phyloP scores from a whole-genome alignment of 2,888 invertebrate species.

The Sialis lutaria region DNA sequence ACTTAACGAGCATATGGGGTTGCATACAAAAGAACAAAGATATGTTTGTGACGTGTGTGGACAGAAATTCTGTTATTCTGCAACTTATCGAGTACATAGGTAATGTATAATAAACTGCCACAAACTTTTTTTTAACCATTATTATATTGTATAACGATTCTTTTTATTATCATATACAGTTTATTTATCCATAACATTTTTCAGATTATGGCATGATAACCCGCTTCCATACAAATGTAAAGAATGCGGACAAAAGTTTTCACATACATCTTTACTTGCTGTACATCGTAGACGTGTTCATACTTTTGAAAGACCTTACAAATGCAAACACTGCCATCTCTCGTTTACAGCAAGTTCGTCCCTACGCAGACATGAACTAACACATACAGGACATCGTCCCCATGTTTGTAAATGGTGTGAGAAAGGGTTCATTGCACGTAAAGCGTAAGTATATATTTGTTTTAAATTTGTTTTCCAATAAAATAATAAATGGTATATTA shows the following conservation, averaged over 20 bases:
- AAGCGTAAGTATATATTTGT: conserved; percentile 2
- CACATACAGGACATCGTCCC: conserved; percentile 7
- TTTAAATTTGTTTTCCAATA: background rate
- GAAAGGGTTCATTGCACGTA: conserved; percentile 3
- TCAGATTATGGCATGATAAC: conserved; percentile 12
- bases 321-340: conserved; percentile 10
- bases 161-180: background rate
- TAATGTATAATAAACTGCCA: background rate
- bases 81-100: conserved; percentile 12
- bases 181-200: background rate
- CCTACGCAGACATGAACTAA: conserved; percentile 9
- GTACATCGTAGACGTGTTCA: conserved; percentile 12
- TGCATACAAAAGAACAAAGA: conserved; percentile 12
- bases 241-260: conserved; percentile 11
- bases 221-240: conserved; percentile 13
- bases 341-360: conserved; percentile 12
- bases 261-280: conserved; percentile 12
- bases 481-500: background rate
- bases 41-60: conserved; percentile 13
- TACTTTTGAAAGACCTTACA: conserved; percentile 11
- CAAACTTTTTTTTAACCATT: background rate
- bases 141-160: background rate
- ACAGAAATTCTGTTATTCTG: conserved; percentile 11
- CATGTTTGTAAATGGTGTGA: conserved; percentile 3
- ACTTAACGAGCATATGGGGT: conserved; percentile 11